A percentile compares a stretch with the other conserved stretches of the same genome.
Conservation (phyloP, 1,140 invertebrate species). For the Drosophila gunungcola region DNA sequence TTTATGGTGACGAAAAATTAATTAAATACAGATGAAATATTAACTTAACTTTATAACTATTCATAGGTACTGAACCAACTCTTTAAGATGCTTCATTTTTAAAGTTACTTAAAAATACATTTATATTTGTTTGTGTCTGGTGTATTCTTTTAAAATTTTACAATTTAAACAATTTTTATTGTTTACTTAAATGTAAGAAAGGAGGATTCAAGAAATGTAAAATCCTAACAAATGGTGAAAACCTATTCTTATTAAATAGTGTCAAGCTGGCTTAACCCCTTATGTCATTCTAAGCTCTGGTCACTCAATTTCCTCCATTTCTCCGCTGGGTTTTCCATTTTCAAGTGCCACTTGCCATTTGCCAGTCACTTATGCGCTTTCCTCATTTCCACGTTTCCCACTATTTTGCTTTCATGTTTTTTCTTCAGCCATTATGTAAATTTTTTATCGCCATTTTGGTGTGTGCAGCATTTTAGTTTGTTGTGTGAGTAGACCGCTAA, state of each 20-base stretch:
- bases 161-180: too few species aligned
- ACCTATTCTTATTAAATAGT: not conserved
- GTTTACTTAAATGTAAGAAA: too few species aligned
- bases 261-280: not conserved
- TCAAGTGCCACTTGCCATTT: conserved; percentile 40
- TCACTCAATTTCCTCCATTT: conserved; percentile 8
- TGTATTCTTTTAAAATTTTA: too few species aligned
- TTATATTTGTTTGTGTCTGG: too few species aligned
- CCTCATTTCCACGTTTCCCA: conserved; percentile 7
- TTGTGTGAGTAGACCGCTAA: conserved; percentile 22
- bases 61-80: too few species aligned
- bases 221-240: not conserved
- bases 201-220: too few species aligned
- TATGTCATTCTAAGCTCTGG: not conserved
- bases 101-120: too few species aligned
- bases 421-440: conserved; percentile 39
- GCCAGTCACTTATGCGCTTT: conserved; percentile 33
- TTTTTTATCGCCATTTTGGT: conserved; percentile 52
- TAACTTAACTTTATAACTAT: too few species aligned
- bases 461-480: conserved; percentile 25
- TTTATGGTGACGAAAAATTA: too few species aligned
- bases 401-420: conserved; percentile 40
- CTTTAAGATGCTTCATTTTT: too few species aligned
- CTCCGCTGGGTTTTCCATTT: conserved; percentile 17
- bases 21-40: too few species aligned